Base-by-base conservation (phyloP, 2,888 invertebrate species). In the Tenodera sinensis region DNA sequence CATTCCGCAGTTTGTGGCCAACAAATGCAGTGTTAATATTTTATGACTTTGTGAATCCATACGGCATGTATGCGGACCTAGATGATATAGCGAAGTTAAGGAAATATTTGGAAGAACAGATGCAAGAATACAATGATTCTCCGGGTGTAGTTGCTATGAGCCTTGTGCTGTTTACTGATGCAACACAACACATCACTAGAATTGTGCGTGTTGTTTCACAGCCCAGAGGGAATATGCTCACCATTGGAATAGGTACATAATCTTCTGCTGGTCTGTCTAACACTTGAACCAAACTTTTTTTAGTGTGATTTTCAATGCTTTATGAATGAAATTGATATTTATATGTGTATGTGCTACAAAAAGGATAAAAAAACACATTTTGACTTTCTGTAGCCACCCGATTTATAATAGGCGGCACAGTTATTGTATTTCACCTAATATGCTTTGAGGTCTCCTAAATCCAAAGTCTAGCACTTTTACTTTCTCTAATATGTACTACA, bases 101-200 rank as follows among this genome's bases (percentile, higher is more conserved):
- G 90, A 93, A 92, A 83, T 95, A 94, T 92, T 94, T 96, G 91
- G 91, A 94, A 81, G 93, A 93, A 86, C 95, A 95, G 91, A 94
- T 97, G 94, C 96, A 96, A 85, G 97, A 97, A 92, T 97, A 98
- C 93, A 98, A 98, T 93, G 95, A 95, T 86, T 95, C 96, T 15
- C 96, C 97, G 0, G 97, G 97, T 1, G 96, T 96, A 34, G 95
- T 97, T 4, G 95, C 96, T 91, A 96, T 98, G 95, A 96, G 97
- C 92, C 93, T 98, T 90, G 97, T 98, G 9, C 94, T 98, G 90
- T 98, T 98, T 93, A 96, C 95, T 91, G 98, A 98, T 92, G 98
- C 98, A 15, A 96, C 98, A 84, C 97, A 97, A 91, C 98, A 98
- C 93, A 95, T 98, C 89, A 96, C 96, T 90, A 95, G 97, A 91